Evolutionary conservation across 2,888 invertebrate species (phyloP).

Genomic region (Scrobipalpa atriplicella): DNA sequence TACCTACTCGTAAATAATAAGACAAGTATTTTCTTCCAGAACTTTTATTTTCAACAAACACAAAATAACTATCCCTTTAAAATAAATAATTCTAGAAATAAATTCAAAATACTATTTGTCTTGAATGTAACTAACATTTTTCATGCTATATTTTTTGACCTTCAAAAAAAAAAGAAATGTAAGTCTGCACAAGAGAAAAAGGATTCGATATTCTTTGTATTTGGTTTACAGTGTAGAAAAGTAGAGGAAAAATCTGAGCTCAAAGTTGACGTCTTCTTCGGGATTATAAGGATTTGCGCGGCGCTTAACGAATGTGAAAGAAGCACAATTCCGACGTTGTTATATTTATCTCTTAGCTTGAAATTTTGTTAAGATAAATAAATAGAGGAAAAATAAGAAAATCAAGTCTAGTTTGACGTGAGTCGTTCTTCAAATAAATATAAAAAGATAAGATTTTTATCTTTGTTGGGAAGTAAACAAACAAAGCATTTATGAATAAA

Average conservation of each 20-base stretch:
- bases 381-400: not conserved
- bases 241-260: not conserved
- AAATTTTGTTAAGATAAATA: not conserved
- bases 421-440: too few relatives aligned
- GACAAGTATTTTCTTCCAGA: too few relatives aligned
- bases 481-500: not conserved
- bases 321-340: not conserved
- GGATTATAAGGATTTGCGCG: conserved; percentile 1
- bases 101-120: too few relatives aligned
- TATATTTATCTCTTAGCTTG: not conserved
- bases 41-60: too few relatives aligned
- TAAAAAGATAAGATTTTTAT: not conserved
- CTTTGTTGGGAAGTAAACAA: not conserved
- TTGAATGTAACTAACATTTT: too few relatives aligned
- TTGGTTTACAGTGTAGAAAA: not conserved
- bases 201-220: not conserved
- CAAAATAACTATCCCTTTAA: too few relatives aligned
- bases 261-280: not conserved
- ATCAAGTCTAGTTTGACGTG: not conserved
- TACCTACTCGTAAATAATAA: too few relatives aligned
- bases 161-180: too few relatives aligned
- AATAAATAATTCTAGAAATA: too few relatives aligned
- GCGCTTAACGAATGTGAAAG: conserved; percentile 41
- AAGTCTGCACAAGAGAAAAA: too few relatives aligned
- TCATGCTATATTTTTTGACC: too few relatives aligned